Conservation (phyloP, 2,888 invertebrate species). For the Watsonalla cultraria region DNA sequence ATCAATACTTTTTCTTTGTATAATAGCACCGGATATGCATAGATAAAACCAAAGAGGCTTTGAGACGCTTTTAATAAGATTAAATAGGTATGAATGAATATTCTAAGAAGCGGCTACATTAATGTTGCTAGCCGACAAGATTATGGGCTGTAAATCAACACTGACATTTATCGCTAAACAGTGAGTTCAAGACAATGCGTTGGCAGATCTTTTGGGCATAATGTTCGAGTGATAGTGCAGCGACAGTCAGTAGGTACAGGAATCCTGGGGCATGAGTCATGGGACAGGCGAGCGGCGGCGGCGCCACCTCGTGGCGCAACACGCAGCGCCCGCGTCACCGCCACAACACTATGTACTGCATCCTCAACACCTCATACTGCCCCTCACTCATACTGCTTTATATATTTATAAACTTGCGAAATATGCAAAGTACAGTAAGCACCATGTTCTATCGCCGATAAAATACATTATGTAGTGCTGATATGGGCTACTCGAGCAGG, state of each 20-base stretch:
- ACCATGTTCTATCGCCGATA: too few species aligned
- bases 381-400: too few species aligned
- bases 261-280: constrained; percentile 71
- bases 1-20: not conserved
- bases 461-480: too few species aligned
- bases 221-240: constrained; percentile 55
- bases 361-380: too few species aligned
- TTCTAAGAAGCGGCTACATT: constrained; percentile 18
- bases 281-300: constrained; percentile 35
- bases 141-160: constrained; percentile 54
- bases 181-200: constrained; percentile 74
- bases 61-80: constrained; percentile 8
- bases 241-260: constrained; percentile 46
- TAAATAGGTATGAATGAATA: constrained; percentile 13
- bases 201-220: constrained; percentile 73
- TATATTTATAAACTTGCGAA: too few species aligned
- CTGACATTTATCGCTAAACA: constrained; percentile 62
- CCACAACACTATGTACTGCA: constrained; percentile 5
- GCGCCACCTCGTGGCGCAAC: constrained; percentile 28
- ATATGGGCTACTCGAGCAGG: too few species aligned
- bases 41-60: not conserved
- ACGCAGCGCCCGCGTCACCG: constrained; percentile 24
- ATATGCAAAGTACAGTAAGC: too few species aligned
- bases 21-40: not conserved
- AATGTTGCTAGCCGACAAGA: constrained; percentile 32